These are phyloP conservation scores for Agraylea sexmaculata DNA, from an alignment of 1,140 invertebrate genomes.

Conservation along the genomic window DNA sequence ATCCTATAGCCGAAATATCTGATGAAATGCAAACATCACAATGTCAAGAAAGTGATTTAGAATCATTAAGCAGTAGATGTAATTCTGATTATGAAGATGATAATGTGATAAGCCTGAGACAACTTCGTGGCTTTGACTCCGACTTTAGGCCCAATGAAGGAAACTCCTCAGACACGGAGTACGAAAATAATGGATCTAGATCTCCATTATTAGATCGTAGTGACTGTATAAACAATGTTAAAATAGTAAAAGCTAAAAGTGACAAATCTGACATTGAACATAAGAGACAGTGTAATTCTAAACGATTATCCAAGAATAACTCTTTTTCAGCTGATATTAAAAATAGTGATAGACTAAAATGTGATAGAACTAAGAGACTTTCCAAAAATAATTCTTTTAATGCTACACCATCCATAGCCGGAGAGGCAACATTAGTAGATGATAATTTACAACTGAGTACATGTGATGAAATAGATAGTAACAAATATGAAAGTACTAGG, in stretches of 20 bases:
- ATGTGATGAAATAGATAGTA: conserved; percentile 5
- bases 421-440: conserved; percentile 6
- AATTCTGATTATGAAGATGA: conserved; percentile 45
- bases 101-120: conserved; percentile 24
- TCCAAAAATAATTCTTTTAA: conserved; percentile 29
- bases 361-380: conserved; percentile 35
- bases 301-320: conserved; percentile 24
- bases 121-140: conserved; percentile 39
- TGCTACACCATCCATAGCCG: conserved; percentile 13
- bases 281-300: conserved; percentile 31
- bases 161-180: conserved; percentile 42
- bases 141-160: conserved; percentile 34
- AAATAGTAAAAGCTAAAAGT: conserved; percentile 30
- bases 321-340: conserved; percentile 27
- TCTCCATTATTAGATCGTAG: conserved; percentile 42
- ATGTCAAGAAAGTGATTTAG: conserved; percentile 49
- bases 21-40: conserved; percentile 65
- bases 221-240: conserved; percentile 24
- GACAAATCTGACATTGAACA: conserved; percentile 27
- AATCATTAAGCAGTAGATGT: conserved; percentile 38
- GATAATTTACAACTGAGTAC: conserved; percentile 1
- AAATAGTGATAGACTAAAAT: conserved; percentile 32
- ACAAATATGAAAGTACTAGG: conserved; percentile 8
- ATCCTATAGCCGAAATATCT: conserved; percentile 72
- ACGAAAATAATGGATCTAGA: conserved; percentile 47